Evolutionary conservation across 1,140 invertebrate genomes (phyloP).

Genomic region (Caenorhabditis briggsae): DNA sequence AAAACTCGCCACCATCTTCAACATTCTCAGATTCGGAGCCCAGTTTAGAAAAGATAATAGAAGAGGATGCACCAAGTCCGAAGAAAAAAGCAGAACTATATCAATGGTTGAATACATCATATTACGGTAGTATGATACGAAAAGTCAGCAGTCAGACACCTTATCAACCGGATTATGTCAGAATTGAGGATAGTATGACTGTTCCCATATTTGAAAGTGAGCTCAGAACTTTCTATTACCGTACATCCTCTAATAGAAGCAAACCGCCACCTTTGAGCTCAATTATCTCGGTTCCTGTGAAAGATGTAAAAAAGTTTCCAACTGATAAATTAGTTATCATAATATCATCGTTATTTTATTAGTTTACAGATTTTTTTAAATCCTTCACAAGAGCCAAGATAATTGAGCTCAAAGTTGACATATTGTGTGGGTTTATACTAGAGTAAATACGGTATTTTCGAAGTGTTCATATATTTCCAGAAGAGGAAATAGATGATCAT

Average conservation of each 20-base stretch:
- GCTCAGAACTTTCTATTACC: background rate
- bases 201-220: constrained; percentile 36
- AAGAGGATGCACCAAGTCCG: constrained; percentile 9
- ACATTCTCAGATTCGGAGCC: constrained; percentile 13
- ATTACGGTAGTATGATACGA: constrained; percentile 21
- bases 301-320: too few species aligned
- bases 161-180: constrained; percentile 3
- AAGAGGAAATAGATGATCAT: background rate
- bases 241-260: too few species aligned
- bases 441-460: too few species aligned
- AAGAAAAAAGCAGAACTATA: constrained; percentile 37
- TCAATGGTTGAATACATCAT: constrained; percentile 34
- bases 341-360: too few species aligned
- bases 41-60: background rate
- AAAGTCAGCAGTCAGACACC: constrained; percentile 19
- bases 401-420: too few species aligned
- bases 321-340: too few species aligned
- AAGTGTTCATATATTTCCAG: background rate
- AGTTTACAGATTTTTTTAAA: too few species aligned
- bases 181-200: constrained; percentile 1
- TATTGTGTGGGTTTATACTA: too few species aligned
- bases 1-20: constrained; percentile 15
- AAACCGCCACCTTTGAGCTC: too few species aligned
- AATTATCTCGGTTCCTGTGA: too few species aligned
- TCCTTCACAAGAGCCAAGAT: too few species aligned